Base-by-base conservation (phyloP, 2,797 vertebrate genomes). In the Arnoldichthys spilopterus region DNA sequence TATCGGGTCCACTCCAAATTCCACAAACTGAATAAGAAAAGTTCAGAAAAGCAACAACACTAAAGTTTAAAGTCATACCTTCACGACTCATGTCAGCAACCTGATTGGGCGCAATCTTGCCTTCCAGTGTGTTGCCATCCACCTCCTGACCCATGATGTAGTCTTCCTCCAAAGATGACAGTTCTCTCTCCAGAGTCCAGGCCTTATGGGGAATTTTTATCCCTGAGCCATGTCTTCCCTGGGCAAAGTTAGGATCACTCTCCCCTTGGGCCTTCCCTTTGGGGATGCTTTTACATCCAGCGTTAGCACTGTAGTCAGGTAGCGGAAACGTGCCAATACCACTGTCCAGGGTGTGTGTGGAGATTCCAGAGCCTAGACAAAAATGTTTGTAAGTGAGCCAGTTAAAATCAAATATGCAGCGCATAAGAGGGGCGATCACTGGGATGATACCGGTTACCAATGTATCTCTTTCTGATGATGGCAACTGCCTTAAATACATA, bases 301-400 rank as follows among this genome's bases (percentile, higher is more conserved):
- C 92, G 0, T 96, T 94, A 12, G 92, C 91, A 56, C 93, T 94
- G 69, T 97, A 97, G 87, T 98, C 97, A 0, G 97, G 97, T 15
- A 97, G 93, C 0, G 97, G 97, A 86, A 99, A 99, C 6, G 97
- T 99, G 6, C 97, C 97, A 6, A 99, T 99, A 75, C 97, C 97
- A 1, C 97, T 99, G 93, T 98, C 97, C 89, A 98, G 90, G 0
- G 97, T 99, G 91, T 97, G 94, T 0, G 96, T 98, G 89, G 97
- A 95, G 0, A 96, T 97, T 9, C 96, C 95, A 0, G 97, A 98
- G 49, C 94, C 97, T 97, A 91, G 4, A 34, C 70, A 45, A 18
- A 7, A 15, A 15, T 45, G 47, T 59, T 22, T 69, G 54, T 51
- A 16, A 66, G 62, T 32, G 7, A 30, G 58, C n/a, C 0, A 70